Evolutionary conservation across 1,140 invertebrate species (phyloP).

Genomic region (Lepidurus packardi): DNA sequence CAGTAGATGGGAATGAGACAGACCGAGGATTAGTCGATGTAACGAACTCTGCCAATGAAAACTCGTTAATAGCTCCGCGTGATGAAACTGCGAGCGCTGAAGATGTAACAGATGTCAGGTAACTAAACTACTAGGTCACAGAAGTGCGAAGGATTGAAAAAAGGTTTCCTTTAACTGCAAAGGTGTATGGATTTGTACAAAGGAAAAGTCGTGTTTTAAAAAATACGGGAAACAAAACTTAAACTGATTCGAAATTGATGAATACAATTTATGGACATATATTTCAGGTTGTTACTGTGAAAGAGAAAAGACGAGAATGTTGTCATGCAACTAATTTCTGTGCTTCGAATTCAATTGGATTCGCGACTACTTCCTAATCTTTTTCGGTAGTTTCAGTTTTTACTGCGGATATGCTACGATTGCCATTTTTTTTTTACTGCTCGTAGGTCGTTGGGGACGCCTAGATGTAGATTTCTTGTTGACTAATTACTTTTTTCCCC

Average conservation of each 20-base stretch:
- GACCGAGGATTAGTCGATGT: not conserved
- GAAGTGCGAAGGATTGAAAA: not conserved
- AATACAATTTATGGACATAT: conserved; percentile 1
- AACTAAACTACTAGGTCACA: not conserved
- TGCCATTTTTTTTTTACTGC: no score
- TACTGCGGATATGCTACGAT: no score
- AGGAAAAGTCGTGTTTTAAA: not conserved
- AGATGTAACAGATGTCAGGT: not conserved
- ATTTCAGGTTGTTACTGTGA: not conserved
- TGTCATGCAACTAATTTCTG: no score
- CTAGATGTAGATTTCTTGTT: no score
- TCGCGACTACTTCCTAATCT: no score
- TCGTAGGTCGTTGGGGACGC: no score
- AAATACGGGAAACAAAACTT: not conserved
- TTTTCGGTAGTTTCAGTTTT: no score
- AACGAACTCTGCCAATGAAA: not conserved
- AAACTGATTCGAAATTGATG: not conserved
- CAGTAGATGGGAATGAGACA: not conserved
- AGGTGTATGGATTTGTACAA: conserved; percentile 19
- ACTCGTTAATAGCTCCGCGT: not conserved
- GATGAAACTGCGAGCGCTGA: not conserved
- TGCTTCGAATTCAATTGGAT: no score
- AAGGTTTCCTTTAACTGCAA: not conserved
- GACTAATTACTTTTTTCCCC: no score
- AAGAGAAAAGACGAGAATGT: no score